Percentiles rank a stretch among this genome's conserved stretches.
Evolutionary conservation across 1,140 invertebrate genomes (phyloP).

Genomic region (Telenomus remus): DNA sequence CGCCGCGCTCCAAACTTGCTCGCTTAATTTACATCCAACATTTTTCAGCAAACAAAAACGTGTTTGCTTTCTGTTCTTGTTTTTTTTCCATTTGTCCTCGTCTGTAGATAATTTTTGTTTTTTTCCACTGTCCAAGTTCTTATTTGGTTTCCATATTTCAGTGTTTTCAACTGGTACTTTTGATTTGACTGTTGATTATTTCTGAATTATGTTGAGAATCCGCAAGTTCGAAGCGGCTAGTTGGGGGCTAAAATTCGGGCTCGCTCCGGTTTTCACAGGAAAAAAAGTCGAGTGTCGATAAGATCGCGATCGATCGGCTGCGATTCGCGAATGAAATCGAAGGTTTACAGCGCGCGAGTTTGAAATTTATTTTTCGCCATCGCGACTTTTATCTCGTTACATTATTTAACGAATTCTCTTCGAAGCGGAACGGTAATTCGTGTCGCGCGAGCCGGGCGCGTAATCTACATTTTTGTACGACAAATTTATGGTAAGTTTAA

Average conservation of each 20-base stretch:
- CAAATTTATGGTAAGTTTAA: conserved; percentile 50
- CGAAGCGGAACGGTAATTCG: conserved; percentile 13
- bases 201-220: no score
- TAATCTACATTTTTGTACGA: conserved; percentile 37
- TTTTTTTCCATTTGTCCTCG: background rate
- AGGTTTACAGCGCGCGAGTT: background rate
- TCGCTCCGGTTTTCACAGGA: conserved; percentile 21
- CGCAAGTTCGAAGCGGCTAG: no score
- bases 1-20: conserved; percentile 10
- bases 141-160: no score
- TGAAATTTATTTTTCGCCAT: conserved; percentile 16
- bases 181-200: no score
- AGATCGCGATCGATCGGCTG: conserved; percentile 15
- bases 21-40: conserved; percentile 30
- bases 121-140: no score
- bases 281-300: conserved; percentile 20
- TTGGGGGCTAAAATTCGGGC: background rate
- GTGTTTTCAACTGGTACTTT: no score
- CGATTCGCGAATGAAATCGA: conserved; percentile 6
- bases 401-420: conserved; percentile 12
- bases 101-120: no score
- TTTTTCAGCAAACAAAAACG: conserved; percentile 8
- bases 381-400: conserved; percentile 19
- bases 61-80: no score
- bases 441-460: background rate